Conservation (phyloP, 2,113 vertebrate genomes). For the Clarias batrachus region DNA sequence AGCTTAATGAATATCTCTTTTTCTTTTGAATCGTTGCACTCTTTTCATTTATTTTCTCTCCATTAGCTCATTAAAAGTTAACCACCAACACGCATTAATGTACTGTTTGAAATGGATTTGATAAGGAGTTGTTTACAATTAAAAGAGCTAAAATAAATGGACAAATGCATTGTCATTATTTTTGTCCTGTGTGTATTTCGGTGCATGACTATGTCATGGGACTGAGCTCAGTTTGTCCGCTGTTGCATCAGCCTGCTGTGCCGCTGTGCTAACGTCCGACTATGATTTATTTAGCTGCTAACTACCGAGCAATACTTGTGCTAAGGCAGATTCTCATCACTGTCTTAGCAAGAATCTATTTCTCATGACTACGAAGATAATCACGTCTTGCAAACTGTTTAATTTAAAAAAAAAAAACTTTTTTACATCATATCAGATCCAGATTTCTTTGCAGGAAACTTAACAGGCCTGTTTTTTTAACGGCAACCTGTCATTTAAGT, state of each 20-base stretch:
- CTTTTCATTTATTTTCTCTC: neutral
- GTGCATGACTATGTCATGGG: constrained; percentile 16
- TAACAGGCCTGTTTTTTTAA: neutral
- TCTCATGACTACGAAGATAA: neutral
- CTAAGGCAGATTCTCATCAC: neutral
- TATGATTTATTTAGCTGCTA: constrained; percentile 30
- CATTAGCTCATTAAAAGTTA: neutral
- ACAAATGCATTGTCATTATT: constrained; percentile 18
- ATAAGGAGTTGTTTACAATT: neutral
- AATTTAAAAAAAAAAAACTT: neutral
- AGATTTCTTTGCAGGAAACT: neutral
- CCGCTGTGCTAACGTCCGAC: constrained; percentile 16
- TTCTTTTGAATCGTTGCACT: neutral
- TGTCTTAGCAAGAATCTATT: neutral
- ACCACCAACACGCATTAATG: neutral
- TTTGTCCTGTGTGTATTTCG: neutral
- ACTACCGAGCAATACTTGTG: neutral
- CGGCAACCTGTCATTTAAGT: neutral
- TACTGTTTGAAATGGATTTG: neutral
- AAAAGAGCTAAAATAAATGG: neutral
- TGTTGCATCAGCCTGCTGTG: constrained; percentile 35
- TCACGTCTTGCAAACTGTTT: neutral
- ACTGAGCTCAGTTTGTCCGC: constrained; percentile 9
- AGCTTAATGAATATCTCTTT: neutral
- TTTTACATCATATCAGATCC: neutral